Conservation (phyloP, 2,113 vertebrate species). For the Rhea pennata region DNA sequence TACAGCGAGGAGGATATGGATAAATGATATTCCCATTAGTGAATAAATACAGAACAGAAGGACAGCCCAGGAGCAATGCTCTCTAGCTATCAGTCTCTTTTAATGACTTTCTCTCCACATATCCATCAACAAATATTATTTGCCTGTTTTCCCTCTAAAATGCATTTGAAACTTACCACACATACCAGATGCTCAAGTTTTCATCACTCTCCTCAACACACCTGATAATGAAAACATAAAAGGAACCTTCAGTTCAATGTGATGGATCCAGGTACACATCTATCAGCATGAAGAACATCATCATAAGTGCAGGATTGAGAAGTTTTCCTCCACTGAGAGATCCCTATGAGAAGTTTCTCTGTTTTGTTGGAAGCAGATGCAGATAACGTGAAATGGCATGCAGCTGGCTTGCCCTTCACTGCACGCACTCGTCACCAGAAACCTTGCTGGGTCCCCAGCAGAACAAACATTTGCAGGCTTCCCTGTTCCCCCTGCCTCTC, state of each 20-base stretch:
- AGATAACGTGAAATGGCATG: neutral
- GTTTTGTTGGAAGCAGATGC: neutral
- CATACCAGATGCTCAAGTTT: slow-evolving; percentile 64
- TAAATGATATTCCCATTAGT: slow-evolving; percentile 64
- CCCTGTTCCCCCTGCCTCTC: neutral
- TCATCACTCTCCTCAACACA: slow-evolving; percentile 26
- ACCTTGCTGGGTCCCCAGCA: neutral
- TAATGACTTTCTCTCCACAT: slow-evolving; percentile 43
- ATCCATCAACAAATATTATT: slow-evolving; percentile 44
- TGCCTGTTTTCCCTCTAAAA: slow-evolving; percentile 2
- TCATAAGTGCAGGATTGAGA: neutral
- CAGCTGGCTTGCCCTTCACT: neutral
- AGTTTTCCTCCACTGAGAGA: neutral
- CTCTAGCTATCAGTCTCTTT: slow-evolving; percentile 46
- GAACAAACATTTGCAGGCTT: neutral
- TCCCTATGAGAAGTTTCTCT: neutral
- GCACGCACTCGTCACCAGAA: accelerated
- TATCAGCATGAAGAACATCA: neutral
- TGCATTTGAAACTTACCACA: slow-evolving; percentile 74
- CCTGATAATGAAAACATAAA: slow-evolving; percentile 52
- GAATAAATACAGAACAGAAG: slow-evolving; percentile 55
- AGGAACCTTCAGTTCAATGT: neutral
- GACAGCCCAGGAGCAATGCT: slow-evolving; percentile 56
- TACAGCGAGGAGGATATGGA: slow-evolving; percentile 35
- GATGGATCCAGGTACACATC: accelerated